Evolutionary conservation across 2,113 vertebrate species (phyloP).

Genomic region (Corydoras maculifer): DNA sequence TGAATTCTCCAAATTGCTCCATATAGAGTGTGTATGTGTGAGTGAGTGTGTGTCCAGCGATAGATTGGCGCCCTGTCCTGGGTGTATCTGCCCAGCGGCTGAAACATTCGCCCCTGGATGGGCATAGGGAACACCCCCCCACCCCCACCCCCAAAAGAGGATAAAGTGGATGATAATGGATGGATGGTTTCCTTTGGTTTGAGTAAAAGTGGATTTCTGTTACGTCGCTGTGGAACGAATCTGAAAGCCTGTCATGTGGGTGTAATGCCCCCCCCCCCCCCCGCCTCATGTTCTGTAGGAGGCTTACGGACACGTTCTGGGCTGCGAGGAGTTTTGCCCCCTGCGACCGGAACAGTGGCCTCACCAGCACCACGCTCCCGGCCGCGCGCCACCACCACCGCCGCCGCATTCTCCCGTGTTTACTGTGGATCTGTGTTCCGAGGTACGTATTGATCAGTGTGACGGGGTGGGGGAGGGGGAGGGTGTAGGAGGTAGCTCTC

Average conservation of each 20-base stretch:
- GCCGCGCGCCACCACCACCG: conserved; percentile 78
- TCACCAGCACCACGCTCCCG: conserved; percentile 62
- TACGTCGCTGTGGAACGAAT: neutral
- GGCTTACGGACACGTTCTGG: conserved; percentile 77
- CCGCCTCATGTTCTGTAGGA: conserved; percentile 63
- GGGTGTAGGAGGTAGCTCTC: neutral
- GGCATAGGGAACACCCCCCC: no score
- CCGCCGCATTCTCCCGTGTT: conserved; percentile 88
- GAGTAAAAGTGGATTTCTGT: no score
- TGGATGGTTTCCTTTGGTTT: no score
- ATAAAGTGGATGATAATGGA: no score
- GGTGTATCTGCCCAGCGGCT: no score
- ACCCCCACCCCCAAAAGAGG: no score
- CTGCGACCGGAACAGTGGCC: conserved; percentile 90
- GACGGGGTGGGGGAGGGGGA: conserved; percentile 1
- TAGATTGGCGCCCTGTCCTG: no score
- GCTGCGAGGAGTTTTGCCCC: conserved; percentile 83
- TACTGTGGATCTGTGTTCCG: conserved; percentile 80
- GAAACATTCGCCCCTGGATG: no score
- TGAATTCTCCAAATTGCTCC: no score
- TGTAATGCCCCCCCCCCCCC: neutral
- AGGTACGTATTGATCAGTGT: conserved; percentile 61
- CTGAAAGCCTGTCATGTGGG: neutral
- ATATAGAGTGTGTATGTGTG: no score
- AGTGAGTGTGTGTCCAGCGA: no score